Conservation (phyloP, 2,888 invertebrate genomes). For the Microplitis deprimator region DNA sequence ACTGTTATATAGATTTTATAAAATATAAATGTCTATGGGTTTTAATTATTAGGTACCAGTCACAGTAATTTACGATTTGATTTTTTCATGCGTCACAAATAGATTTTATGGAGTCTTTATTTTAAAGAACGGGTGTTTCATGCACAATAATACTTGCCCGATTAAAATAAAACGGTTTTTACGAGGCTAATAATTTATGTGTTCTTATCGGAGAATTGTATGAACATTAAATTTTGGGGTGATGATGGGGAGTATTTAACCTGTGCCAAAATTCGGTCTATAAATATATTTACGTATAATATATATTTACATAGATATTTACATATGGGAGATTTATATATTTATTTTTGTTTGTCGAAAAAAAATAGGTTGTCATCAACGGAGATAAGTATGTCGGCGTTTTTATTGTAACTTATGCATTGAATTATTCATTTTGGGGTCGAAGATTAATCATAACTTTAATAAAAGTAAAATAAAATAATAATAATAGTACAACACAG, state of each 20-base stretch:
- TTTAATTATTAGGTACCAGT: too few species aligned
- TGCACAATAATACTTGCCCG: background rate
- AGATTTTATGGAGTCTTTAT: background rate
- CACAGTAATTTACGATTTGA: too few species aligned
- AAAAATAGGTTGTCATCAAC: background rate
- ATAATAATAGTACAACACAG: background rate
- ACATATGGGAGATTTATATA: background rate
- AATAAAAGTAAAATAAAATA: background rate
- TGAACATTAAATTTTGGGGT: background rate
- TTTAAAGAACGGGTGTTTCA: background rate
- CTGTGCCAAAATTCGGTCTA: background rate
- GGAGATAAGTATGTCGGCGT: background rate
- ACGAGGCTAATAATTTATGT: background rate
- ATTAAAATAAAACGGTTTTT: background rate
- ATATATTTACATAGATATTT: background rate
- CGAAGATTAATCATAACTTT: slow-evolving; percentile 1
- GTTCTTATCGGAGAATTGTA: background rate
- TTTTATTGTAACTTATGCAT: background rate
- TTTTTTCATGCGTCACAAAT: too few species aligned
- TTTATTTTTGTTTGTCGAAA: background rate
- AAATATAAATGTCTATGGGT: too few species aligned
- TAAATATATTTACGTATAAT: background rate
- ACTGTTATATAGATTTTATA: background rate
- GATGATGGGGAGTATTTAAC: background rate
- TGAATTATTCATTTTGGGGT: background rate